Evolutionary conservation across 1,140 invertebrate genomes (phyloP), one percentile per base, ranked within the genome.

Genomic region (Melipona quadrifasciata): DNA sequence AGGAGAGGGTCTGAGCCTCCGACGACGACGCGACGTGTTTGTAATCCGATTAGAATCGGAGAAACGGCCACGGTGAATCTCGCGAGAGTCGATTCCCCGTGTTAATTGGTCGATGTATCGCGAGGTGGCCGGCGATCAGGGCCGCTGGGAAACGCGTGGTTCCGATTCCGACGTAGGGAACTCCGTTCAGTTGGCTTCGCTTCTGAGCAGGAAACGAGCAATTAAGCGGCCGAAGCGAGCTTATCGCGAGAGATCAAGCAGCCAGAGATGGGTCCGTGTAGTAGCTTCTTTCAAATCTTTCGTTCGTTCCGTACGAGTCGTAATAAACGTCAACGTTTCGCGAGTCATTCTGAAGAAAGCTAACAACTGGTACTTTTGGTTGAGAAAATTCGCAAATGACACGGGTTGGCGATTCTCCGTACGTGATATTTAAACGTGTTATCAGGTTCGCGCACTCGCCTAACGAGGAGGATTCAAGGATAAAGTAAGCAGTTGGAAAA

Each of bases 141-240:
- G 68, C 58, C 31, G 58, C 51, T 67, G 5, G 76, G 51, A 8
- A 47, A 79, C 76, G 57, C 55, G 77, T 86, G 68, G 73, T 82
- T 58, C 17, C 72, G 85, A 67, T 71, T 68, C 55, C 61, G 76
- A 47, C 61, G 55, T 61, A 84, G 80, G 64, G 83, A 72, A 51
- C 75, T 47, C 51, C 64, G 67, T 75, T 68, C 79, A 19, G 84
- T 67, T 70, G 31, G 64, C 64, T 81, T 75, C 79, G 79, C 84
- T 91, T 90, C 90, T 89, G 86, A 84, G 90, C 92, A 93, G 92
- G 92, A 93, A 93, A 91, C 90, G 90, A 88, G 92, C 91, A 92
- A 93, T 93, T 92, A 93, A 92, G 90, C 76, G 82, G 84, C 81
- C 84, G 71, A 57, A 78, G 85, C 87, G 84, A 90, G 86, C 85